Evolutionary conservation across 2,888 invertebrate species (phyloP), one percentile per base, ranked within the genome.

Genomic region (Orthosia cruda): DNA sequence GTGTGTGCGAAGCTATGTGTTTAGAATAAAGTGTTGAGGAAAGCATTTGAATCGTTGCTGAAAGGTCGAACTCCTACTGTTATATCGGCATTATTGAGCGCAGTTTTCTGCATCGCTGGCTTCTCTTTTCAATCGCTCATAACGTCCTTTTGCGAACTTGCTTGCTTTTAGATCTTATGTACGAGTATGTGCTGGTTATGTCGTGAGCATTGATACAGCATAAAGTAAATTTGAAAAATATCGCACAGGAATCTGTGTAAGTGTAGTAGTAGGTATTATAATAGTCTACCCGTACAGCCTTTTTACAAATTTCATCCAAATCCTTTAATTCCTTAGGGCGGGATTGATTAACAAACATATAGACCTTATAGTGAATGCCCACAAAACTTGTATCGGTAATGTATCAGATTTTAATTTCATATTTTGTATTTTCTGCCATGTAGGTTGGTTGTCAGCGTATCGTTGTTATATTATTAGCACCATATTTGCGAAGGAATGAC

Each of bases 21-120:
- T 61, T 9, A 15, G 20, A 70, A 80, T 65, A 47, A 55, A 70
- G 45, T 75, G 61, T 69, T 20, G 12, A 65, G 55, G 18, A 65
- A 75, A 81, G 9, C 15, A 59, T 61, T 74, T 26, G 54, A 20
- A 62, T 11, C 5, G 32, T 49, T 63, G 3, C n/a, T 61, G 12
- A 50, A 16, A n/a, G 26, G 52, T 76, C 23, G 13, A 59, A 23
- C 50, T 52, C 18, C 15, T 18, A n/a, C 32, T 59, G 13, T n/a
- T n/a, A 3, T 26, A 18, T 59, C 16, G 40, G 4, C 58, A 20
- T 54, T 20, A 50, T 59, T 55, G 55, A 54, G 74, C 57, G 32
- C 18, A 23, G 20, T 26, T 59, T 59, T 59, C 52, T 64, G 20
- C 58, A 59, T 49, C 15, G 52, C 13, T 20, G 52, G 47, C 13